Percentiles rank a stretch among this genome's conserved stretches.
Evolutionary conservation across 1,140 invertebrate genomes (phyloP).

Genomic region (Euura saliciscinereae): DNA sequence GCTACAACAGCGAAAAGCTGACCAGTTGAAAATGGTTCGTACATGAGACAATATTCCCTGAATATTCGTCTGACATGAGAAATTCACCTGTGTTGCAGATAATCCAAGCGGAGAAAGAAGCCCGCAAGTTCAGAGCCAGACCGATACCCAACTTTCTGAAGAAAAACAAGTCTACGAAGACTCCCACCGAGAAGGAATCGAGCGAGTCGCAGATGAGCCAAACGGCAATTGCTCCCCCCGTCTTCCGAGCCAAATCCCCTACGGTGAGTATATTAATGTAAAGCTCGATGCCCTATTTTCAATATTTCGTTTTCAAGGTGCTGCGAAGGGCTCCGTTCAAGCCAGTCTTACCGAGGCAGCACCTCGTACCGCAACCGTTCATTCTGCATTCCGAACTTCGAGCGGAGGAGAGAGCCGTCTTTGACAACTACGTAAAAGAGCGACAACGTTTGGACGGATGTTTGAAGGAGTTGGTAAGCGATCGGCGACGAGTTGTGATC

Average conservation of each 20-base stretch:
- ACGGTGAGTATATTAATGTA: background rate
- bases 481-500: background rate
- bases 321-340: conserved; percentile 23
- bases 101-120: conserved; percentile 15
- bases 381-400: conserved; percentile 20
- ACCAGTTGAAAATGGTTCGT: conserved; percentile 17
- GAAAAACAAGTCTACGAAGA: background rate
- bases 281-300: too few species aligned
- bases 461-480: conserved; percentile 21
- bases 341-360: background rate
- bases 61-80: background rate
- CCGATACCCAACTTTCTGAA: conserved; percentile 23
- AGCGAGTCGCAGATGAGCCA: background rate
- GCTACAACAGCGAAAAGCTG: conserved; percentile 9
- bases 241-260: conserved; percentile 2
- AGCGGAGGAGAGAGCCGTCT: conserved; percentile 25
- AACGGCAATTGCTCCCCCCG: background rate
- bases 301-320: background rate
- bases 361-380: conserved; percentile 18
- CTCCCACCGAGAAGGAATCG: background rate
- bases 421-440: conserved; percentile 20
- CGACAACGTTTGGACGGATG: conserved; percentile 18
- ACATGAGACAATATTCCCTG: too few species aligned
- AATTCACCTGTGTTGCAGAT: conserved; percentile 6
- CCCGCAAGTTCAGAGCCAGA: conserved; percentile 23